phyloP scores from a whole-genome alignment of 64 coral and sea anemone species.

The Dendronephthya gigantea region DNA sequence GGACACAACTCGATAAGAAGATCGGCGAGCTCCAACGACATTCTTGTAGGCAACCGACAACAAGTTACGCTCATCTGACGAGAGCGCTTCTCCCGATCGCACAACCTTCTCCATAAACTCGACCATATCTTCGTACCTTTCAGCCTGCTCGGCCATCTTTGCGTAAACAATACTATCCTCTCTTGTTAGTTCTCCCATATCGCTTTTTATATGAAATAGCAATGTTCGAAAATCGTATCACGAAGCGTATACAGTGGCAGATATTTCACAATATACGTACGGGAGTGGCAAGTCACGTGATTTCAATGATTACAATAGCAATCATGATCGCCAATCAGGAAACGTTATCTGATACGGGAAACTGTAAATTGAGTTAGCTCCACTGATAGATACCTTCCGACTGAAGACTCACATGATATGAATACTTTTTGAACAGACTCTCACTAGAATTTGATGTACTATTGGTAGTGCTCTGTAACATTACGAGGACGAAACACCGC shows the following conservation, averaged over 20 bases:
- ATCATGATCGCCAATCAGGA: not conserved
- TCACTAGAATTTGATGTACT: too few relatives aligned
- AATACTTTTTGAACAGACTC: too few relatives aligned
- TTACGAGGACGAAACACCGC: too few relatives aligned
- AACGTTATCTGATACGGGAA: not conserved
- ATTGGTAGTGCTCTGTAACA: too few relatives aligned
- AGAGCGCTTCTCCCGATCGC: constrained; percentile 15
- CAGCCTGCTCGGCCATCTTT: constrained; percentile 64
- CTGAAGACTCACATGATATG: too few relatives aligned
- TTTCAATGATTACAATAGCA: not conserved
- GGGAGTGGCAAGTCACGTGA: not conserved
- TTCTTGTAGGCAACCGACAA: constrained; percentile 86
- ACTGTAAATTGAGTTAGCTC: not conserved
- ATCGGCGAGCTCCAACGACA: constrained; percentile 57
- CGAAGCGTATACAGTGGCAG: too few relatives aligned
- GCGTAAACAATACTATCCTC: constrained; percentile 38
- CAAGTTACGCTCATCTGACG: constrained; percentile 55
- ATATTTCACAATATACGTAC: not conserved
- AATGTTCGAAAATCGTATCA: not conserved
- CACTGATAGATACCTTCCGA: too few relatives aligned
- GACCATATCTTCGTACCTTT: constrained; percentile 78
- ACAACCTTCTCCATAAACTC: constrained; percentile 45
- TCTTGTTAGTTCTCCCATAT: not conserved
- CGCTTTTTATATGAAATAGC: not conserved
- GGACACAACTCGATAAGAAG: constrained; percentile 45